Base-by-base conservation (phyloP, 2,888 invertebrate species). In the Elmis aenea region DNA sequence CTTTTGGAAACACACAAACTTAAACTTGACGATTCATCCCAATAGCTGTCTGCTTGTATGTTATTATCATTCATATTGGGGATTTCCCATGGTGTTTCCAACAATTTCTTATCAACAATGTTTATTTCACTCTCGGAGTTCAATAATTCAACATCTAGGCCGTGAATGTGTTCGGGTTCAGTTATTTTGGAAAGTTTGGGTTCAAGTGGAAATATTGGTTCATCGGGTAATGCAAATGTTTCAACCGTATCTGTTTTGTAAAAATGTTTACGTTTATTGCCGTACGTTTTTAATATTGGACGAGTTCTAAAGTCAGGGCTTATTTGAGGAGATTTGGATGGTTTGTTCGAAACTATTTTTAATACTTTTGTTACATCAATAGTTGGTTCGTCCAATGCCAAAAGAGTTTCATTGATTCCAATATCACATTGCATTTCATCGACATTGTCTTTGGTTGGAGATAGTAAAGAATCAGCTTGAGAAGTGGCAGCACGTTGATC, bases 161-260 rank as follows among this genome's bases (percentile, higher is more conserved):
- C 41, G 33, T 40, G 33, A 10, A 30, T 31, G 3, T 29, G 40
- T 28, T 34, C 40, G 6, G 37, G 36, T 20, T 45, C 47, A 32
- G 33, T 42, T 13, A 38, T 38, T 38, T 50, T 51, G 33, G 48
- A 42, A 23, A 34, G 27, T 25, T 41, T 36, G 5, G 35, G 40
- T 14, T 43, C 37, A 8, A 54, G 29, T 12, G 57, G 51, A 33
- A 59, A 46, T 22, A 61, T 54, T 9, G 61, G 55, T 33, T 52
- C 51, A 48, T 63, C 63, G 5, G 62, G 61, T 29, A 62, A 45
- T 22, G 51, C 59, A 40, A 62, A 61, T 47, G 57, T 61, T 49
- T 63, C 62, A 21, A 57, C 45, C 1, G 51, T 32, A 14, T 37
- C 33, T 12, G 26, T 32, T 41, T 50, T 52, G n/a, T 42, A 33